Evolutionary conservation across 2,797 vertebrate genomes (phyloP).

Genomic region (Carcharodon carcharias): DNA sequence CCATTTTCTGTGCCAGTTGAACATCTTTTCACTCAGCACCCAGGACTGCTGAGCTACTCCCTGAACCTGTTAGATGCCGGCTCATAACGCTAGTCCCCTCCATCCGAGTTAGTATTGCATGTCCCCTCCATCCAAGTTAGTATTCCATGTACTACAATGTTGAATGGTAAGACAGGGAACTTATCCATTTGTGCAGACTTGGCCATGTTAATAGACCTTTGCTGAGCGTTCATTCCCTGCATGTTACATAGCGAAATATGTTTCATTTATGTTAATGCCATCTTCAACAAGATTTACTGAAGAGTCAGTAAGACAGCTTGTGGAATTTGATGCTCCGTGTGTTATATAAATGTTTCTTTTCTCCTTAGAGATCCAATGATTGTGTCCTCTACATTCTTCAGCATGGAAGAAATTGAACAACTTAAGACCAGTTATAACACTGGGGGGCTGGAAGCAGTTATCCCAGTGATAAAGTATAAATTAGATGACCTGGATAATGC

Average conservation of each 20-base stretch:
- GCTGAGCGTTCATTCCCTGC: not conserved
- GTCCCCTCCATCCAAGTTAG: not conserved
- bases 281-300: not conserved
- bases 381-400: not conserved
- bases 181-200: not conserved
- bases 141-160: not conserved
- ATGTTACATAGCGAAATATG: not conserved
- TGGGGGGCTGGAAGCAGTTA: conserved; percentile 21
- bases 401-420: conserved; percentile 20
- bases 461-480: conserved; percentile 24
- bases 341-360: not conserved
- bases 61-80: not conserved
- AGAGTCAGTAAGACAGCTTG: not conserved
- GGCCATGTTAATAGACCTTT: not conserved
- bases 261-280: not conserved
- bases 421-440: conserved; percentile 4
- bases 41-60: not conserved
- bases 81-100: not conserved
- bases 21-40: not conserved
- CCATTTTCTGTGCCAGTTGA: not conserved
- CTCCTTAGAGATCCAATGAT: not conserved
- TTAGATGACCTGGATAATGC: not conserved
- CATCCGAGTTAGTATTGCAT: not conserved
- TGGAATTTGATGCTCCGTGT: not conserved
- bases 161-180: not conserved